Base-by-base conservation (phyloP, 2,113 vertebrate species). In the Eulemur rufifrons region DNA sequence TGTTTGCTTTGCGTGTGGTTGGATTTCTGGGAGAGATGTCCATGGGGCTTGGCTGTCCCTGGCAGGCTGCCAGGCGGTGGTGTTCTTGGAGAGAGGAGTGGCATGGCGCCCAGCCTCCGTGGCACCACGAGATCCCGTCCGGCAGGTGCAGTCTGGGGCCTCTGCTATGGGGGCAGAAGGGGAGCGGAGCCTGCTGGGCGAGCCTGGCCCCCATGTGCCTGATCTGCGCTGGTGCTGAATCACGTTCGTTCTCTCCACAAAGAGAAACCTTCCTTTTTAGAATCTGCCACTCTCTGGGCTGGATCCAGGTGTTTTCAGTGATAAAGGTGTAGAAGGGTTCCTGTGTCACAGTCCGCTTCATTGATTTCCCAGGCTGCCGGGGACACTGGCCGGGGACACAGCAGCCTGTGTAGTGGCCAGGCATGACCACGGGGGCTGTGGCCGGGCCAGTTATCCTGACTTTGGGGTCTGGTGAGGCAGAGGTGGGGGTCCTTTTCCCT, bases 41-140 rank as follows among this genome's bases (percentile, higher is more conserved):
- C 32, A 1, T 18, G 11, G 91, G 89, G 84, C 74, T 74, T 80
- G 64, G 82, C 89, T 74, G 29, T 76, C 52, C 93, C 86, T 94
- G 93, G 97, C 94, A 78, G 42, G 68, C 20, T 37, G 89, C 95
- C 95, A 91, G 82, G 68, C 3, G 5, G 77, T 90, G 84, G 93
- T 91, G 63, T 98, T 97, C 97, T 97, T 97, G 86, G 96, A 97
- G 89, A 97, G 96, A 97, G 61, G 78, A 86, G 96, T 93, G 95
- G 97, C 95, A 20, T 5, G 10, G 45, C 89, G 95, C 95, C 95
- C 52, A 3, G 86, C 74, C 73, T 86, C 80, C 0, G 2, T 92
- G 95, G 93, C 89, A 83, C 86, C 6, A 23, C 9, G 63, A 86
- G 86, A 92, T 96, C 84, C 89, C 52, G 29, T 52, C 45, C 23